phyloP scores from a whole-genome alignment of 2,797 vertebrate species.

The Lepidocolaptes lacrymiger region DNA sequence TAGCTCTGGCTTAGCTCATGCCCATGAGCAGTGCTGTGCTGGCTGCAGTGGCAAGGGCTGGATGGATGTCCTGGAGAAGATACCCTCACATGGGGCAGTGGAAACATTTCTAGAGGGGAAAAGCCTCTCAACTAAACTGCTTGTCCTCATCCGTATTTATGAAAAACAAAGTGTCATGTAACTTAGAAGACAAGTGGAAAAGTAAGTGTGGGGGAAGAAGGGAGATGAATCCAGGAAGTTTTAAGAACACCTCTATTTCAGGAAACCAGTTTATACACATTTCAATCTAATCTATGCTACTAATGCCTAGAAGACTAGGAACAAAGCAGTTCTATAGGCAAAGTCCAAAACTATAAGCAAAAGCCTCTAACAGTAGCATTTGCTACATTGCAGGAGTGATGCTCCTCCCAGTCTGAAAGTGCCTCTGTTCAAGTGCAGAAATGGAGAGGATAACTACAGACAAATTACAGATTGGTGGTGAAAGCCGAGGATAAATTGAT shows the following conservation, averaged over 20 bases:
- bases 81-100: not conserved
- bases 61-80: not conserved
- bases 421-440: not conserved
- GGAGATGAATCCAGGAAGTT: not conserved
- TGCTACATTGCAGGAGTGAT: not conserved
- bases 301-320: not conserved
- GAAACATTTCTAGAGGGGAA: not conserved
- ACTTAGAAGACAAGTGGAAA: not conserved
- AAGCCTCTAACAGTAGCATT: fast-evolving
- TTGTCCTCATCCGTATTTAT: fast-evolving
- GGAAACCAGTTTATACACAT: not conserved
- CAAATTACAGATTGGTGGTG: not conserved
- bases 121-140: not conserved
- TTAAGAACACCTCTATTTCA: not conserved
- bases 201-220: not conserved
- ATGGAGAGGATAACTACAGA: not conserved
- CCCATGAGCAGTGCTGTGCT: not conserved
- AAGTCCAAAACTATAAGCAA: not conserved
- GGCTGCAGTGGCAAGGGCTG: not conserved
- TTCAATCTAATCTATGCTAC: not conserved
- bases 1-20: not conserved
- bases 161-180: not conserved
- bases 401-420: not conserved
- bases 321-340: not conserved
- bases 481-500: not conserved